Evolutionary conservation across 2,113 vertebrate genomes (phyloP).

Genomic region (Vulpes lagopus): DNA sequence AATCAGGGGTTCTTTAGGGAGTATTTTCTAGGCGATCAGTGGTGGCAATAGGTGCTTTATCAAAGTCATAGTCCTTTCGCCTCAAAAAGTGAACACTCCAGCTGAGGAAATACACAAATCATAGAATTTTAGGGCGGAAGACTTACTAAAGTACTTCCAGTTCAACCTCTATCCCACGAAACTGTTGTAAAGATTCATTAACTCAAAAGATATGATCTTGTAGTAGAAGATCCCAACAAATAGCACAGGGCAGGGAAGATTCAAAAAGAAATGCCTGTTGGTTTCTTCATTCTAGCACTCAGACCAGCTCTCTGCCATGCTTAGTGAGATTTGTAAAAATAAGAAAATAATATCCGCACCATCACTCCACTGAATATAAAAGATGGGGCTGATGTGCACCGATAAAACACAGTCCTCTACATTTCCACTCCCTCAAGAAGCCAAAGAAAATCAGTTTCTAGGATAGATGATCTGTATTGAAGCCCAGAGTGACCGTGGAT

Average conservation of each 20-base stretch:
- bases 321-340: background rate
- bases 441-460: background rate
- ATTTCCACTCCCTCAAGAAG: background rate
- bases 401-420: background rate
- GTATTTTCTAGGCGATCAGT: too few species aligned
- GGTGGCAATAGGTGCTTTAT: background rate
- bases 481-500: accelerated
- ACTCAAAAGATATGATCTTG: background rate
- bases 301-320: background rate
- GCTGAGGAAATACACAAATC: background rate
- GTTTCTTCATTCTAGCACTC: background rate
- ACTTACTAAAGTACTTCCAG: background rate
- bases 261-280: background rate
- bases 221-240: background rate
- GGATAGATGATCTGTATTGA: background rate
- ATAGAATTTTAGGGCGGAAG: background rate
- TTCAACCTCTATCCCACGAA: background rate
- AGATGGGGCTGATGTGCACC: background rate
- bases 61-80: background rate
- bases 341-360: background rate
- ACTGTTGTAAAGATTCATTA: background rate
- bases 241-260: background rate
- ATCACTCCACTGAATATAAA: background rate
- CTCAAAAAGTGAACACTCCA: background rate
- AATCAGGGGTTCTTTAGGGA: background rate